Percentiles rank a stretch among this genome's conserved stretches.
Conservation (phyloP, 2,113 vertebrate species). For the Rafetus swinhoei region DNA sequence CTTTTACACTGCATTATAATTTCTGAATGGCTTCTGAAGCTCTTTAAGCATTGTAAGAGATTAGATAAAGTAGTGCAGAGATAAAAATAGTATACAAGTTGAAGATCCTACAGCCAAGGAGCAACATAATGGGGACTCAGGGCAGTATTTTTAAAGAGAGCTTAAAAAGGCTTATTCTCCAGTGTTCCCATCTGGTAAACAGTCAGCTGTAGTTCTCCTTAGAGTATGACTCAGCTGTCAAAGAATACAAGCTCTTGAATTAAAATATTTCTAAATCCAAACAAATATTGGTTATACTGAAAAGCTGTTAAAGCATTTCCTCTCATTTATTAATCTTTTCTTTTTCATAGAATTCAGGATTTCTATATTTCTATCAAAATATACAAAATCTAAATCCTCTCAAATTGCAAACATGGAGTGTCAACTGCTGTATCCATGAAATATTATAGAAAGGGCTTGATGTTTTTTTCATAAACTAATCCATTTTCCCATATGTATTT, state of each 20-base stretch:
- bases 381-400: not conserved
- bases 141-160: not conserved
- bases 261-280: conserved; percentile 9
- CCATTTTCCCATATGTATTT: not conserved
- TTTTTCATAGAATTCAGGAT: not conserved
- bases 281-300: not conserved
- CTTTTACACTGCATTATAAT: not conserved
- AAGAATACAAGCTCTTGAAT: not conserved
- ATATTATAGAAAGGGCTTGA: not conserved
- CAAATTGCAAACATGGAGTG: not conserved
- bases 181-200: not conserved
- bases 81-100: not conserved
- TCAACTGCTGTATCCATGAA: not conserved
- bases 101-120: not conserved
- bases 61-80: not conserved
- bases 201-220: not conserved
- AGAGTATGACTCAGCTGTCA: not conserved
- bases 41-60: conserved; percentile 1
- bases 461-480: not conserved
- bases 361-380: not conserved
- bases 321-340: not conserved
- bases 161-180: not conserved
- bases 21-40: not conserved
- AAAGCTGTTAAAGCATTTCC: not conserved
- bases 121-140: not conserved